phyloP scores from a whole-genome alignment of 2,113 vertebrate species.

The Accipiter cooperii region DNA sequence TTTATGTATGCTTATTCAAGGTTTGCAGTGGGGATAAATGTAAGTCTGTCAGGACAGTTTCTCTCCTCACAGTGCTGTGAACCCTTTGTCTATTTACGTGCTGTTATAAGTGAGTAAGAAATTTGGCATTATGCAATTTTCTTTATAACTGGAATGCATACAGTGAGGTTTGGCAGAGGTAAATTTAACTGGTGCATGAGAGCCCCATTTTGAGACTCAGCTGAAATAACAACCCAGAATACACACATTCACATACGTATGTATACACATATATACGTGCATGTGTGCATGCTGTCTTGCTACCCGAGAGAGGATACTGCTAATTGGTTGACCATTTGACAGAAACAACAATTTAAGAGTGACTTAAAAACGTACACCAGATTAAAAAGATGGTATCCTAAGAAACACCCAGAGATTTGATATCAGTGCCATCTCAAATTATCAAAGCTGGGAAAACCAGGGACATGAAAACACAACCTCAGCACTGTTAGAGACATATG shows the following conservation, averaged over 20 bases:
- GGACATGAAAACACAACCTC: neutral
- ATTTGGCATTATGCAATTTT: neutral
- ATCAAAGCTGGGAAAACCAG: neutral
- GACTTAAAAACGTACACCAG: neutral
- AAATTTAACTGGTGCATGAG: neutral
- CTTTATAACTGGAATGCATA: neutral
- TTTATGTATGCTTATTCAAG: conserved; percentile 24
- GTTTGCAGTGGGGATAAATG: neutral
- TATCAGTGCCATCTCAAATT: neutral
- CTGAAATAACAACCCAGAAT: neutral
- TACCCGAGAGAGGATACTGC: neutral
- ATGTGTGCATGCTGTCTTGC: neutral
- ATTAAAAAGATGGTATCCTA: neutral
- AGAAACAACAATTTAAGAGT: neutral
- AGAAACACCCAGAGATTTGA: neutral
- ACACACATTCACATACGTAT: neutral
- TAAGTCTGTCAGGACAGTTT: neutral
- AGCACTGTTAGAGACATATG: neutral
- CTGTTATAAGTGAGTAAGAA: neutral
- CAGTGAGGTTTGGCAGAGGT: neutral
- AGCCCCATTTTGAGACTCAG: neutral
- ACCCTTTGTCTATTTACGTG: neutral
- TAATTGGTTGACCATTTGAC: neutral
- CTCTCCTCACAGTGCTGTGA: neutral
- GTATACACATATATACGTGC: fast-evolving